Percentiles rank a stretch among this genome's conserved stretches.
Evolutionary conservation across 2,113 vertebrate species (phyloP).

Genomic region (Pterocles orientalis): DNA sequence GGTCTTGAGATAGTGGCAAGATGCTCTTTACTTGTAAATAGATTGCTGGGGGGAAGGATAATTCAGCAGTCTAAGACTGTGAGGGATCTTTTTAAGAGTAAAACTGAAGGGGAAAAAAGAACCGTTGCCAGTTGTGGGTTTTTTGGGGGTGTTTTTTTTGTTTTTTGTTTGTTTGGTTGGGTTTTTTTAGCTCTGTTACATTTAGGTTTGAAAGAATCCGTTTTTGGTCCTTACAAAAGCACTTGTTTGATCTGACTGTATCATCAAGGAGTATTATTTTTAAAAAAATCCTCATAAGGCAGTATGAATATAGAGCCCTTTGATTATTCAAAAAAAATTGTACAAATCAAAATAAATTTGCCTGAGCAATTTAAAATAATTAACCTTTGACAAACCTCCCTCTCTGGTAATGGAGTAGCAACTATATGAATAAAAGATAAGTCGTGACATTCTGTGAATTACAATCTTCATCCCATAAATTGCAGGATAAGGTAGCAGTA

Average conservation of each 20-base stretch:
- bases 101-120: slow-evolving; percentile 10
- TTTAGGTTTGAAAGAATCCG: slow-evolving; percentile 7
- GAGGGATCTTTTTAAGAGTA: neutral
- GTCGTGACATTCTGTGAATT: slow-evolving; percentile 81
- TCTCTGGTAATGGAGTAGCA: slow-evolving; percentile 80
- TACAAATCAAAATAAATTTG: slow-evolving; percentile 85
- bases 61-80: neutral
- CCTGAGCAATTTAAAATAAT: slow-evolving; percentile 82
- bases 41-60: slow-evolving; percentile 32
- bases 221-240: slow-evolving; percentile 39
- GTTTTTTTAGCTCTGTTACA: slow-evolving; percentile 5
- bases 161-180: neutral
- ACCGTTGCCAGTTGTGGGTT: neutral
- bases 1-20: slow-evolving; percentile 29
- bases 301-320: slow-evolving; percentile 72
- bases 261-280: slow-evolving; percentile 60
- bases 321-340: slow-evolving; percentile 79
- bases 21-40: slow-evolving; percentile 27
- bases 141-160: too few species aligned
- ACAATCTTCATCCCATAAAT: slow-evolving; percentile 79
- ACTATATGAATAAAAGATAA: slow-evolving; percentile 87
- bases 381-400: slow-evolving; percentile 83
- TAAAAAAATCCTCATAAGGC: slow-evolving; percentile 26
- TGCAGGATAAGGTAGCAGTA: slow-evolving; percentile 70
- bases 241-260: slow-evolving; percentile 64